A percentile compares a stretch with the other conserved stretches of the same genome.
Evolutionary conservation across 1,140 invertebrate species (phyloP).

Genomic region (Pseudomyrmex dendroicus): DNA sequence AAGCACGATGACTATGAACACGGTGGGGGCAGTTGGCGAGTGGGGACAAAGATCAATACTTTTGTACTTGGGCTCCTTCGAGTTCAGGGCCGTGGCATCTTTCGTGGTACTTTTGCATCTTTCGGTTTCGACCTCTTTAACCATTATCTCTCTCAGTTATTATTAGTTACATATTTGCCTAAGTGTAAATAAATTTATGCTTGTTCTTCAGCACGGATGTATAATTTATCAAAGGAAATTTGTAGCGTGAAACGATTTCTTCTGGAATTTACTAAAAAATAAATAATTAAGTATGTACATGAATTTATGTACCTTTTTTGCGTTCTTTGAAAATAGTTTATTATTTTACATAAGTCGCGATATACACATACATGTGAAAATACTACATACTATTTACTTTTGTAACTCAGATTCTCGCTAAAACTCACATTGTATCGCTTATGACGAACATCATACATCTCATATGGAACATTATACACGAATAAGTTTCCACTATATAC

Average conservation of each 20-base stretch:
- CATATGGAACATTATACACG: slow-evolving; percentile 9
- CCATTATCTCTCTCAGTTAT: slow-evolving; percentile 32
- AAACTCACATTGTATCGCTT: slow-evolving; percentile 37
- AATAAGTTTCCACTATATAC: not conserved
- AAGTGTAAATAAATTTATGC: slow-evolving; percentile 36
- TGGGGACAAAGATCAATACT: slow-evolving; percentile 75
- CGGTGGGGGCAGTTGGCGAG: slow-evolving; percentile 58
- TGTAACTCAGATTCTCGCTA: slow-evolving; percentile 31
- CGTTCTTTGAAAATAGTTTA: not conserved
- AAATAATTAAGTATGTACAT: not conserved
- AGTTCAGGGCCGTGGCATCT: slow-evolving; percentile 71
- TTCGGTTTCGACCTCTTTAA: slow-evolving; percentile 16
- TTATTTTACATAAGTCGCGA: not conserved
- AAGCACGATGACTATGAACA: slow-evolving; percentile 48
- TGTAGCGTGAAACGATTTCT: not conserved
- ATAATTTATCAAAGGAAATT: slow-evolving; percentile 35
- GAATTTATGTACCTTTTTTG: slow-evolving; percentile 11
- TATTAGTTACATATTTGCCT: slow-evolving; percentile 28
- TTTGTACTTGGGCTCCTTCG: slow-evolving; percentile 73
- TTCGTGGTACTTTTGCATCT: slow-evolving; percentile 60
- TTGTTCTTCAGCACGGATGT: slow-evolving; percentile 4
- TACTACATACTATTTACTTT: slow-evolving; percentile 12
- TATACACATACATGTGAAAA: not conserved
- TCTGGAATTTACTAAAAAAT: not conserved
- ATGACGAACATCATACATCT: slow-evolving; percentile 23